Evolutionary conservation across 2,113 vertebrate species (phyloP), one percentile per base, ranked within the genome.

Genomic region (Eublepharis macularius): DNA sequence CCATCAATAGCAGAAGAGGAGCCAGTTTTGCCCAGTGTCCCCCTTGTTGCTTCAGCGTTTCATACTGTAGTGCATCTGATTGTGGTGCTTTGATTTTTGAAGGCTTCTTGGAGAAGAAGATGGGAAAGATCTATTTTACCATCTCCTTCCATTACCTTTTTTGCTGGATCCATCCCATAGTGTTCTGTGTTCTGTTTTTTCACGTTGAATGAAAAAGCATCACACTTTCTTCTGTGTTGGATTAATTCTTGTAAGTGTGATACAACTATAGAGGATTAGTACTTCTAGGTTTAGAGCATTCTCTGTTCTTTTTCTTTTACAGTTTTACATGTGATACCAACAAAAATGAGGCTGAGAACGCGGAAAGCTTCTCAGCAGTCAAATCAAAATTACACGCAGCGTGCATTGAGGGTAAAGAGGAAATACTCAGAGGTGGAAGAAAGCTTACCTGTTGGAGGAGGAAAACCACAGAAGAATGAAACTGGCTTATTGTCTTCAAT

Each of bases 281-380:
- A 66, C 69, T 51, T 69, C 81, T 47, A 6, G 39, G 74, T 60
- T 74, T 7, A 13, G 0, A 21, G 0, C 13, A 4, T 81, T 36
- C 76, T 82, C 8, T 84, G 82, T 36, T 80, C 79, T 93, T 73
- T 81, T n/a, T 91, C 68, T 68, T 49, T 16, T 76, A 0, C 0
- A 99, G 98, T 92, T 95, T 96, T 98, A 97, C 97, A 99, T 99
- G 98, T 97, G 97, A 96, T 91, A 94, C 94, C 92, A 90, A 87
- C 95, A 96, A 97, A 97, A 89, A 99, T 99, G 98, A 99, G 98
- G 98, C 98, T 99, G 98, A 99, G 98, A 97, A 98, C 98, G 96
- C 96, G 98, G 87, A 99, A 99, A 45, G 96, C 98, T 94, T 97
- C 98, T 98, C 98, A 98, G 98, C 98, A 98, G 24, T 95, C 97